These are phyloP conservation scores for Dendrocincla tyrannina DNA, from an alignment of 2,797 vertebrate species.

Conservation along the genomic window DNA sequence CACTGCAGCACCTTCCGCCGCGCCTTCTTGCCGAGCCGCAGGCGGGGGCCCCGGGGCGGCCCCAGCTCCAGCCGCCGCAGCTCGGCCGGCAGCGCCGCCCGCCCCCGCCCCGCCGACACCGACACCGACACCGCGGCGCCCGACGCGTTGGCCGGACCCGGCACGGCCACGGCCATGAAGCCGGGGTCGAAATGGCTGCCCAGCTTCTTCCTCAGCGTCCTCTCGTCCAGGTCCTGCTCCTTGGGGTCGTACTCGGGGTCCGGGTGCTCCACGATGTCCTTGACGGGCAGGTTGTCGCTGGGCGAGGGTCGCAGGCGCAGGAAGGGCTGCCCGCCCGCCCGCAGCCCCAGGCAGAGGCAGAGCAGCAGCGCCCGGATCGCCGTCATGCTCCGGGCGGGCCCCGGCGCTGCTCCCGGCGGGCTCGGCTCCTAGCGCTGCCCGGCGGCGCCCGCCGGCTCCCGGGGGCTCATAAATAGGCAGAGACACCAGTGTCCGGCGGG, in stretches of 20 bases:
- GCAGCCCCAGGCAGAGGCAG: constrained; percentile 80
- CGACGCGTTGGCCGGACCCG: constrained; percentile 79
- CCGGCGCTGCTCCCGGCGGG: constrained; percentile 24
- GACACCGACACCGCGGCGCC: constrained; percentile 55
- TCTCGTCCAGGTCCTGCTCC: constrained; percentile 89
- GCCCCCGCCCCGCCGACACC: constrained; percentile 53
- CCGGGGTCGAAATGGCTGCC: constrained; percentile 88
- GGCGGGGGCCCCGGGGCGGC: constrained; percentile 83
- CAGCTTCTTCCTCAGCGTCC: constrained; percentile 88
- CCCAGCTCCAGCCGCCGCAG: constrained; percentile 87
- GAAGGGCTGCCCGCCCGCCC: constrained; percentile 82
- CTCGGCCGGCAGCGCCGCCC: constrained; percentile 84
- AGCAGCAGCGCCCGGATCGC: constrained; percentile 81
- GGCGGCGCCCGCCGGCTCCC: constrained; percentile 69
- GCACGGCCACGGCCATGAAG: constrained; percentile 88
- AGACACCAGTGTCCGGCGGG: constrained; percentile 80
- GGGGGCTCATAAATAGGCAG: constrained; percentile 88
- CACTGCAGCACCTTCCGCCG: constrained; percentile 91
- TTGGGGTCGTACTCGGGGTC: constrained; percentile 92
- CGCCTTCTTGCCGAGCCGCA: constrained; percentile 90
- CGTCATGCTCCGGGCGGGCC: constrained; percentile 76
- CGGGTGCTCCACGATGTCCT: constrained; percentile 87
- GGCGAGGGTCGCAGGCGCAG: constrained; percentile 89
- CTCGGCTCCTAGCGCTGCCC: constrained; percentile 37
- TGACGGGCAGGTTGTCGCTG: constrained; percentile 87